These are phyloP conservation scores for Crotalus horridus DNA, from an alignment of 2,113 vertebrate species.

Conservation along the genomic window DNA sequence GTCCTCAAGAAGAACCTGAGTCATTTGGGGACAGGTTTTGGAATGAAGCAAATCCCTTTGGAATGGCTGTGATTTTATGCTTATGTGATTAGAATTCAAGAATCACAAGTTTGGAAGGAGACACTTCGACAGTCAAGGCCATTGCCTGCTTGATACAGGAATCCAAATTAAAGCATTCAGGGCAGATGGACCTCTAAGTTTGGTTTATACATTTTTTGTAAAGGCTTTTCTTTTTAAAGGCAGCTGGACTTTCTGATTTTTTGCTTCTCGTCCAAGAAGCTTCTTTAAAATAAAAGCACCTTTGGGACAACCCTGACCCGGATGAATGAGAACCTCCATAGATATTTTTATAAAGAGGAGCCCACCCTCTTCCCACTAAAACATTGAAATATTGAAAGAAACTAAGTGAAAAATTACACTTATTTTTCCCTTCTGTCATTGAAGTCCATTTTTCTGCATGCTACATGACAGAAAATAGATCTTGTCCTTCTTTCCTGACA, in stretches of 20 bases:
- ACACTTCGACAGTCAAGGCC: background rate
- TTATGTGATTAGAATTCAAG: background rate
- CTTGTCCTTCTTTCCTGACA: background rate
- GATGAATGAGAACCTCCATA: too few species aligned
- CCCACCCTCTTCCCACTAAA: background rate
- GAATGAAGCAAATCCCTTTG: background rate
- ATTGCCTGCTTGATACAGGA: background rate
- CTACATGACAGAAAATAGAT: background rate
- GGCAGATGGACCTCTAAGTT: background rate
- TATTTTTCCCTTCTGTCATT: background rate
- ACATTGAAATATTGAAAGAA: background rate
- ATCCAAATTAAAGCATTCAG: background rate
- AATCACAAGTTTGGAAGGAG: background rate
- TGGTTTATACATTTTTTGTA: background rate
- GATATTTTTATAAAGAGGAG: background rate
- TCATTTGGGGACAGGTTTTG: background rate
- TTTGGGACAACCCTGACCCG: too few species aligned
- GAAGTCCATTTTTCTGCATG: background rate
- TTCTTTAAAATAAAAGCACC: too few species aligned
- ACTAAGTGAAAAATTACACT: background rate
- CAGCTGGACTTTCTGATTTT: background rate
- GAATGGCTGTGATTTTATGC: background rate
- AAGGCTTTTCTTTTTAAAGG: background rate
- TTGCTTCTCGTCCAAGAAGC: too few species aligned
- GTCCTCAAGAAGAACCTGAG: background rate